Evolutionary conservation across 2,888 invertebrate genomes (phyloP), one percentile per base, ranked within the genome.

Genomic region (Xestobium rufovillosum): DNA sequence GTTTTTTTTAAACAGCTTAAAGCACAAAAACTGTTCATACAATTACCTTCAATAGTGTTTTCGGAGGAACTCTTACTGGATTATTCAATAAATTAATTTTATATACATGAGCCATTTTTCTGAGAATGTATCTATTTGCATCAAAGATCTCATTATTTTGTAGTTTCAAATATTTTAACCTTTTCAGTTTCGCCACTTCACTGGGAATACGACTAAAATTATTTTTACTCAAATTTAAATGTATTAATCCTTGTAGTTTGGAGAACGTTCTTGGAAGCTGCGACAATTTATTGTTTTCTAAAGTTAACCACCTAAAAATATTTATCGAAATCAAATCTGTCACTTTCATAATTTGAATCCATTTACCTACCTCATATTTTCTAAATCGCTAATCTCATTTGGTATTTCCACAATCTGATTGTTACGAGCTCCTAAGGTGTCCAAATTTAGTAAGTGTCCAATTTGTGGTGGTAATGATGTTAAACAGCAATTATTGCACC

Each of bases 391-490:
- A 51, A 81, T 67, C 38, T 70, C 71, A 31, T 70, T 68, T 3
- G 80, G 80, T 42, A 81, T 59, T 9, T 61, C 59, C 48, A 56
- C 60, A 2, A 81, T 63, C 44, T 69, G 66, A 66, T 81, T 81
- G 28, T 78, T 76, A 26, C 80, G 68, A 1, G 76, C 76, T 10
- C 80, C 81, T 50, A 81, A 71, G 3, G 79, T 80, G 47, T 80
- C 76, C 19, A 81, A 58, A 39, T 70, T 70, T 23, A 65, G 60
- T 41, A 80, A 68, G 50, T 73, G 72, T 1, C 75, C 73, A 30
- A 81, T 72, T 58, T 78, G 77, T 30, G 69, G 67, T 0, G 80
- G 80, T 31, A 81, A 66, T 44, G 67, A 65, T 10, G 60, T 59
- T 13, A 80, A 56, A 3, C 72, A 72, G 3, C 70, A 69, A 34